These are phyloP conservation scores for Onychostoma macrolepis DNA, from an alignment of 2,113 vertebrate genomes.

Conservation along the genomic window DNA sequence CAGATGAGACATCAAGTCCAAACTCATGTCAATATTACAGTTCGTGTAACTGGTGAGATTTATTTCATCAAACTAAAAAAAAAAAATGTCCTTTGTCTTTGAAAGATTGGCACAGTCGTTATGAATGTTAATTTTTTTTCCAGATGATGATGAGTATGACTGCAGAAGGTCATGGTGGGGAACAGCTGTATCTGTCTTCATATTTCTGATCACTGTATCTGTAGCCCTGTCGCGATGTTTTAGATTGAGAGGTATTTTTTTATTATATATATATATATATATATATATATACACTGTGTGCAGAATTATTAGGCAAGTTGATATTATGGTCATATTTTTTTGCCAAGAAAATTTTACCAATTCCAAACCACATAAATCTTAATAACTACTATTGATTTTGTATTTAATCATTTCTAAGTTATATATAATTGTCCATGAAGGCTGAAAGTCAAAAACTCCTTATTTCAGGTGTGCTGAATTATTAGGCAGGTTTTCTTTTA, in stretches of 20 bases:
- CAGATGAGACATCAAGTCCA: conserved; percentile 68
- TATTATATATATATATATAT: too few relatives aligned
- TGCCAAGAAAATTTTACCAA: too few relatives aligned
- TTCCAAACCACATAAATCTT: too few relatives aligned
- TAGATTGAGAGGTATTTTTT: conserved; percentile 64
- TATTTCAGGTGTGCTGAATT: too few relatives aligned
- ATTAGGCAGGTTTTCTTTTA: too few relatives aligned
- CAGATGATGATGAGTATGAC: conserved; percentile 65
- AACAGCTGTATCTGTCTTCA: conserved; percentile 70
- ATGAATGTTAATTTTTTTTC: not conserved
- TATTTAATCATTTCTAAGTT: too few relatives aligned
- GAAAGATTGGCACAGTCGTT: not conserved
- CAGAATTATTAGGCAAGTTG: too few relatives aligned
- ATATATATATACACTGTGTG: too few relatives aligned
- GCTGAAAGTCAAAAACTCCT: too few relatives aligned
- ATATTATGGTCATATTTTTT: too few relatives aligned
- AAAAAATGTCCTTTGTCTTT: not conserved
- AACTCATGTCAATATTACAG: conserved; percentile 71
- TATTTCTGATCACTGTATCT: conserved; percentile 70
- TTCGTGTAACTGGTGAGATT: conserved; percentile 60
- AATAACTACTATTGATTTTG: too few relatives aligned
- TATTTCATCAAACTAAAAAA: not conserved
- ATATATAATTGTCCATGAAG: too few relatives aligned
- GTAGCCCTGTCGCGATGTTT: conserved; percentile 67
- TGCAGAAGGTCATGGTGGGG: conserved; percentile 74